Evolutionary conservation across 2,888 invertebrate species (phyloP).

Genomic region (Oasisia sp.): DNA sequence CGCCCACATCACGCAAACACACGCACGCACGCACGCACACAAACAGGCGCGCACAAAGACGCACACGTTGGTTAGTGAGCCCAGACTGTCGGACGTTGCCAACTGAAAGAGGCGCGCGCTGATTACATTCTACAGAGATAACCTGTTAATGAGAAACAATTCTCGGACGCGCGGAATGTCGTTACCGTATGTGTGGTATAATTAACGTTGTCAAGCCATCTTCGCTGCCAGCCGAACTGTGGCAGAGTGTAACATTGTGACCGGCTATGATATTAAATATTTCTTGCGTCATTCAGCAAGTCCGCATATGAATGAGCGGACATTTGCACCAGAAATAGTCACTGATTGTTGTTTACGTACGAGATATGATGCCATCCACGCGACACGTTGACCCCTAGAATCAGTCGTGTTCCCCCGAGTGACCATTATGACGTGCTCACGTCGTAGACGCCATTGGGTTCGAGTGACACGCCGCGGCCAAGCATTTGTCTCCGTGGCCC

Average conservation of each 20-base stretch:
- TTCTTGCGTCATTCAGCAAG: not conserved
- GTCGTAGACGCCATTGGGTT: not conserved
- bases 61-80: not conserved
- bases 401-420: not conserved
- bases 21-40: not conserved
- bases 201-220: not conserved
- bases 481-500: not conserved
- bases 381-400: not conserved
- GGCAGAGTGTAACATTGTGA: not conserved
- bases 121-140: not conserved
- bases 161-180: not conserved
- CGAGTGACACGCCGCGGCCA: not conserved
- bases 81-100: not conserved
- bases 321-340: not conserved
- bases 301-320: not conserved
- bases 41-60: not conserved
- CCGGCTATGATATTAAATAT: not conserved
- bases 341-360: not conserved
- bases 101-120: not conserved
- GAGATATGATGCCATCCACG: not conserved
- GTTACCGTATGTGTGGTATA: not conserved
- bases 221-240: not conserved
- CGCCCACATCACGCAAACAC: not conserved
- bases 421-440: not conserved
- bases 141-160: slow-evolving; percentile 1